Conservation (phyloP, 2,888 invertebrate species). For the Stegana nigrithorax region DNA sequence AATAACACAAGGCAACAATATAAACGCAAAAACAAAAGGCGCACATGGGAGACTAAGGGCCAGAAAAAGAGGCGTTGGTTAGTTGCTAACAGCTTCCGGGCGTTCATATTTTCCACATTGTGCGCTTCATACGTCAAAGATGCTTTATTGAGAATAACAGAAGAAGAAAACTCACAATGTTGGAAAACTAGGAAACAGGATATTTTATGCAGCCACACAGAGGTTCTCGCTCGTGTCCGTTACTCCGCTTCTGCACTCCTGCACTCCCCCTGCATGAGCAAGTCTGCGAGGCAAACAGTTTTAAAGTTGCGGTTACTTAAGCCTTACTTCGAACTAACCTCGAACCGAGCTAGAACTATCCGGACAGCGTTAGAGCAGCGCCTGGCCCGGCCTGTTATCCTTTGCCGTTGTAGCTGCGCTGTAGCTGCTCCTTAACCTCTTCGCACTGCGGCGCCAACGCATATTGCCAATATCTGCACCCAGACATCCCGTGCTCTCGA, state of each 20-base stretch:
- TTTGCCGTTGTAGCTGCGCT: too few species aligned
- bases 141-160: conserved; percentile 57
- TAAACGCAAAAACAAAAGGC: conserved; percentile 6
- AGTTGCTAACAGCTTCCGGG: conserved; percentile 18
- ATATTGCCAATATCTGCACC: too few species aligned
- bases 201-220: conserved; percentile 7
- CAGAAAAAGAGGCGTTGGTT: background rate
- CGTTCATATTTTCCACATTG: conserved; percentile 19
- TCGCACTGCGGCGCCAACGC: too few species aligned
- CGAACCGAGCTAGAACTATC: background rate
- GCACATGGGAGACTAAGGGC: background rate
- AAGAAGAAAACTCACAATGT: conserved; percentile 33
- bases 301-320: conserved; percentile 56
- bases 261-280: background rate
- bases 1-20: conserved; percentile 10
- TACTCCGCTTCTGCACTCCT: background rate
- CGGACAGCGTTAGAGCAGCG: background rate
- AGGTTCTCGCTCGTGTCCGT: background rate
- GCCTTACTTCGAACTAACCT: conserved; percentile 34
- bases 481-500: too few species aligned
- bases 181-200: background rate
- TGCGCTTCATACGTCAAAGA: conserved; percentile 48
- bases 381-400: too few species aligned
- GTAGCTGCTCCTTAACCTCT: too few species aligned
- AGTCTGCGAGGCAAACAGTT: conserved; percentile 45